Conservation (phyloP, 2,797 vertebrate genomes). For the Neostethus bicornis region DNA sequence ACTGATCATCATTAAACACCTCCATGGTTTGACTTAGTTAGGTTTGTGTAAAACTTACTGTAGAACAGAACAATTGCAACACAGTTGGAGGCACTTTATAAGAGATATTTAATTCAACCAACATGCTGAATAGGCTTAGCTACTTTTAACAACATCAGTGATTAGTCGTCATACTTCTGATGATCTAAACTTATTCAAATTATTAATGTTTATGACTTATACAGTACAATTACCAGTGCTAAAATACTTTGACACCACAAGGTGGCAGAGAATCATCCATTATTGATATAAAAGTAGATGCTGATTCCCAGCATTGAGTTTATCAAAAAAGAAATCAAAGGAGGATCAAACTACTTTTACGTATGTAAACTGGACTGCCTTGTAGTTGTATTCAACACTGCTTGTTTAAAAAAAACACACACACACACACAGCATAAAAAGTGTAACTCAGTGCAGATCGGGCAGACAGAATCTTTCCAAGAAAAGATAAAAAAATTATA, state of each 20-base stretch:
- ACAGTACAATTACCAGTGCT: slow-evolving; percentile 9
- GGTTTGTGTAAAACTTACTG: slow-evolving; percentile 12
- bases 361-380: slow-evolving; percentile 48
- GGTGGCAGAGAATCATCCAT: slow-evolving; percentile 29
- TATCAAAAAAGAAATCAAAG: slow-evolving; percentile 17
- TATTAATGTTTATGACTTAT: slow-evolving; percentile 11
- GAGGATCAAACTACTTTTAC: slow-evolving; percentile 25
- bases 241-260: slow-evolving; percentile 16
- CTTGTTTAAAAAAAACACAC: slow-evolving; percentile 30
- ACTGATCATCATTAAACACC: slow-evolving; percentile 6
- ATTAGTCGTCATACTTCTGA: slow-evolving; percentile 10
- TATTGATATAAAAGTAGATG: slow-evolving; percentile 21
- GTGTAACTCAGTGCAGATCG: slow-evolving; percentile 73
- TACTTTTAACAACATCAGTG: slow-evolving; percentile 20
- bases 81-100: slow-evolving; percentile 12
- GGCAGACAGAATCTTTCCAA: slow-evolving; percentile 59
- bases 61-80: not conserved
- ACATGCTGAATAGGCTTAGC: slow-evolving; percentile 12
- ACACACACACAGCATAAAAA: slow-evolving; percentile 51
- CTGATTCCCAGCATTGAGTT: slow-evolving; percentile 25
- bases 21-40: slow-evolving; percentile 4
- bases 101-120: slow-evolving; percentile 27
- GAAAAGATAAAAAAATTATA: slow-evolving; percentile 55
- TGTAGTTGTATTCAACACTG: slow-evolving; percentile 34
- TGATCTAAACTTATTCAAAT: slow-evolving; percentile 6